Conservation (phyloP, 2,888 invertebrate genomes). For the Fragum whitleyi region DNA sequence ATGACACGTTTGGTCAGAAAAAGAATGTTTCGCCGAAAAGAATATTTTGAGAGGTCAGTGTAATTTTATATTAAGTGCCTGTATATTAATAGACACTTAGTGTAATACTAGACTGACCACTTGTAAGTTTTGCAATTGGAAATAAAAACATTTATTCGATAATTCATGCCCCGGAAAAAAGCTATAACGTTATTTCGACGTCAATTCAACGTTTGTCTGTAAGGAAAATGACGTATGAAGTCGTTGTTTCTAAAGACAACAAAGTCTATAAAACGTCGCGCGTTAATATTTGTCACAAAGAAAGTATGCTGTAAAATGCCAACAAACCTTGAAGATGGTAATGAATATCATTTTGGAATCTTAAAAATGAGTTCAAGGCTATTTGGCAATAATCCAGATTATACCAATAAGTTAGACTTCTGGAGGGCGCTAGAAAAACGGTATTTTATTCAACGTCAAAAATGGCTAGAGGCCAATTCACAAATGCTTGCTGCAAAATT, state of each 20-base stretch:
- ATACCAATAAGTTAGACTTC: slow-evolving; percentile 27
- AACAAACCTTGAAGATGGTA: background rate
- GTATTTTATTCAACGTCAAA: slow-evolving; percentile 28
- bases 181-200: too few relatives aligned
- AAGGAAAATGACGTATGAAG: background rate
- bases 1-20: too few relatives aligned
- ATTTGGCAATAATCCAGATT: background rate
- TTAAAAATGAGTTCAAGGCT: slow-evolving; percentile 27
- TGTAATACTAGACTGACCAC: too few relatives aligned
- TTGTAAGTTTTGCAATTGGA: too few relatives aligned
- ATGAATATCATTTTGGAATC: slow-evolving; percentile 9
- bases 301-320: background rate
- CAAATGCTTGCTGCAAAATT: slow-evolving; percentile 20
- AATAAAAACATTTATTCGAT: too few relatives aligned
- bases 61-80: too few relatives aligned
- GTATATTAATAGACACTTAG: too few relatives aligned
- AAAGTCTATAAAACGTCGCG: background rate
- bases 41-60: too few relatives aligned
- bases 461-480: slow-evolving; percentile 43
- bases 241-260: background rate
- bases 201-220: too few relatives aligned
- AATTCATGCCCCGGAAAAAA: too few relatives aligned
- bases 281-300: too few relatives aligned
- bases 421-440: slow-evolving; percentile 41
- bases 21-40: too few relatives aligned